Evolutionary conservation across 2,888 invertebrate genomes (phyloP), one percentile per base, ranked within the genome.

Genomic region (Athalia rosae): DNA sequence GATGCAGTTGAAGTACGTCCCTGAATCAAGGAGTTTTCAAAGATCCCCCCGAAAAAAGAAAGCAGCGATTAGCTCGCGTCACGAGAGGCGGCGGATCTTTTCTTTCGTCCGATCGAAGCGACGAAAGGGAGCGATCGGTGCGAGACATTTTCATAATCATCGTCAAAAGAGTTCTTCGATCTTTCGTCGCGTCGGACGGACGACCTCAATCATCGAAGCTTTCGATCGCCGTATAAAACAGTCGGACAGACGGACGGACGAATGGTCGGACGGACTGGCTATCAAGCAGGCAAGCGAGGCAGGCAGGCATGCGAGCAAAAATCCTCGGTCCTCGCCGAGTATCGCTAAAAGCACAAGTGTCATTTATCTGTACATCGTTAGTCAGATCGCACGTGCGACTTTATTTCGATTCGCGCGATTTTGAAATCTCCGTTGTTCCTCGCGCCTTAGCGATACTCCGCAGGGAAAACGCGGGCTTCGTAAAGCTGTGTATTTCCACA

Each of bases 1-100:
- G 92, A 98, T 98, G 93, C 98, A 98, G 93, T 98, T 98, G 95
- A 99, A 99, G 93, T 99, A 99, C 86, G 98, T 97, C 90, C 98
- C 98, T 97, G 93, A 85, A 91, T 86, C 84, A 87, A 85, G 85
- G 84, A 85, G 84, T 85, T 84, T 79, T 80, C 80, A 28, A 83
- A 84, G 83, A 85, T 83, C 79, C 84, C 86, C 87, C 85, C 80
- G 79, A 77, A 83, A 83, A 86, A 83, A 86, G 79, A 84, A 82
- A 81, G 86, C 84, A 50, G 45, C 48, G 87, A 89, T 89, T 89
- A 89, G 88, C 85, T 83, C 82, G 83, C 82, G 86, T 80, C 84
- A 82, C 84, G 79, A 80, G 41, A 76, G 47, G 79, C 50, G 47
- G 71, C 47, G 69, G 77, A 56, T 7, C 28, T n/a, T 47, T 76